These are phyloP conservation scores for Erinaceus europaeus DNA, from an alignment of 2,113 vertebrate genomes.

Conservation along the genomic window DNA sequence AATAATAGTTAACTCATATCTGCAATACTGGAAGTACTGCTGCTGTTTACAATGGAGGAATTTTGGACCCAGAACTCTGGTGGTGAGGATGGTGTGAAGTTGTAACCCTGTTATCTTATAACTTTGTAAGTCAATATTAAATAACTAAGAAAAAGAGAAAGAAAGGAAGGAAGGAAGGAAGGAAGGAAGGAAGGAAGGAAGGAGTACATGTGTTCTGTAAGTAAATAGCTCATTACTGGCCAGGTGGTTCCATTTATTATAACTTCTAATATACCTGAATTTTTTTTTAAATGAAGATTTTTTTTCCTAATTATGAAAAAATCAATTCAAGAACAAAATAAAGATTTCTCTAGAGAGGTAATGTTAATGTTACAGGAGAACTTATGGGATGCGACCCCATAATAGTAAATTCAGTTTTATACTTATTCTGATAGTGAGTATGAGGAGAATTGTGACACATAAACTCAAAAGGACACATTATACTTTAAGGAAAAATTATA, in stretches of 20 bases:
- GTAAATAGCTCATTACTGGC: not conserved
- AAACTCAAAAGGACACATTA: not conserved
- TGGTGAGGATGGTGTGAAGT: too few species aligned
- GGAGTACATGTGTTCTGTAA: not conserved
- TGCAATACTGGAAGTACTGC: too few species aligned
- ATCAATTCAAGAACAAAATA: not conserved
- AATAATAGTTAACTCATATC: too few species aligned
- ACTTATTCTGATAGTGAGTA: not conserved
- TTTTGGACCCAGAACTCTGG: too few species aligned
- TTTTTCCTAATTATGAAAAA: slow-evolving; percentile 18
- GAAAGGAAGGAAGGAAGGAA: too few species aligned
- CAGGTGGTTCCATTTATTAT: not conserved
- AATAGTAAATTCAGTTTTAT: not conserved
- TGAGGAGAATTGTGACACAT: not conserved
- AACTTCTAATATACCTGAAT: not conserved
- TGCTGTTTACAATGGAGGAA: too few species aligned
- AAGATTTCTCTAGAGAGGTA: not conserved
- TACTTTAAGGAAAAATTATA: not conserved
- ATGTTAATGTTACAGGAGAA: not conserved
- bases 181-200: too few species aligned
- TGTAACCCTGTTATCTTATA: too few species aligned
- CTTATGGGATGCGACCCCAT: not conserved
- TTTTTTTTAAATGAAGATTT: not conserved
- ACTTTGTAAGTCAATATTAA: too few species aligned
- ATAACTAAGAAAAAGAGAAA: too few species aligned